Percentiles rank a stretch among this genome's conserved stretches.
phyloP scores from a whole-genome alignment of 2,797 vertebrate species.

The Sibirionetta formosa region DNA sequence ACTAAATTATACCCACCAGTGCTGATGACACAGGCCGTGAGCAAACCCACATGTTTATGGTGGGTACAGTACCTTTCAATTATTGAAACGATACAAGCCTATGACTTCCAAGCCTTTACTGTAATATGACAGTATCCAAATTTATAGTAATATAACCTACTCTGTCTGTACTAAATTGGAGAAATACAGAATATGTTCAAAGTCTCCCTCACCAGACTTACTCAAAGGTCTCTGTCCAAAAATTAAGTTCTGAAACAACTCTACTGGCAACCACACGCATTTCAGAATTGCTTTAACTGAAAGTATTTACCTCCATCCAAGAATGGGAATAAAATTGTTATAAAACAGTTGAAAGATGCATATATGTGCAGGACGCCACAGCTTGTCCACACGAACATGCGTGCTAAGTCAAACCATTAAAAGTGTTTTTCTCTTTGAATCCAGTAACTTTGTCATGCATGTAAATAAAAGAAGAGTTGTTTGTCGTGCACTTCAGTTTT shows the following conservation, averaged over 20 bases:
- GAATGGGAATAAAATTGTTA: neutral
- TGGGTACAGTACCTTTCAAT: neutral
- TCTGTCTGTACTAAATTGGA: neutral
- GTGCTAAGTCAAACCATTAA: neutral
- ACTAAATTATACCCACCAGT: neutral
- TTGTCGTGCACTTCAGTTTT: neutral
- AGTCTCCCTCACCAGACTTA: neutral
- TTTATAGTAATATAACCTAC: neutral
- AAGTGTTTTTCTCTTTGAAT: neutral
- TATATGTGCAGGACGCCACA: neutral
- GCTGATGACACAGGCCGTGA: neutral
- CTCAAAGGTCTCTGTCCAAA: constrained; percentile 39
- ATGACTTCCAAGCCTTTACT: neutral
- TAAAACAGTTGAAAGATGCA: neutral
- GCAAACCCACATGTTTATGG: neutral
- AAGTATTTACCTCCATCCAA: neutral
- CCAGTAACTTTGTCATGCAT: neutral
- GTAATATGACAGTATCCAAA: neutral
- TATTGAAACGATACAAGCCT: neutral
- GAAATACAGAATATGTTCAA: neutral
- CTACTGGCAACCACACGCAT: neutral
- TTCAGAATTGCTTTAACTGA: neutral
- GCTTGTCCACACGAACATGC: neutral
- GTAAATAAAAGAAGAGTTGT: neutral
- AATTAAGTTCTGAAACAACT: constrained; percentile 40